phyloP scores from a whole-genome alignment of 2,888 invertebrate species.

The Dryobotodes eremita region DNA sequence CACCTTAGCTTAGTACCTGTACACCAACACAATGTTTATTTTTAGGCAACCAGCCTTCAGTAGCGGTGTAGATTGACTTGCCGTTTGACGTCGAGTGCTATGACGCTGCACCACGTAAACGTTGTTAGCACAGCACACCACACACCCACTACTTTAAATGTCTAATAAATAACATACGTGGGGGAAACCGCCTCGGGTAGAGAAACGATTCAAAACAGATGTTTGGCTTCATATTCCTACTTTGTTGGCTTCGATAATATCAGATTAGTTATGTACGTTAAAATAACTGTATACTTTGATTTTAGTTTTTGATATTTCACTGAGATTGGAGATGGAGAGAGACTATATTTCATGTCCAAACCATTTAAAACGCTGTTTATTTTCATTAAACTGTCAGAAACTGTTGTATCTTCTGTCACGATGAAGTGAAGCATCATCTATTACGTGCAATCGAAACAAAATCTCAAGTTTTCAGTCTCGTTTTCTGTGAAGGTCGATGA shows the following conservation, averaged over 20 bases:
- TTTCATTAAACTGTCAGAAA: conserved; percentile 34
- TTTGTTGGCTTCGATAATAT: conserved; percentile 42
- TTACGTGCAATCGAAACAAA: conserved; percentile 13
- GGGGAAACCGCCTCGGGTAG: conserved; percentile 15
- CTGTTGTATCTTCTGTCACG: conserved; percentile 18
- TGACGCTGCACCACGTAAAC: conserved; percentile 34
- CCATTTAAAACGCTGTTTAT: conserved; percentile 7
- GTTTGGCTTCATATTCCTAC: conserved; percentile 54
- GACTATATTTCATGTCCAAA: conserved; percentile 19
- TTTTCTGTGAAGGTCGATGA: neutral
- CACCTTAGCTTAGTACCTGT: neutral
- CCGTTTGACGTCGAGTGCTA: conserved; percentile 38
- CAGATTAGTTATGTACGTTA: conserved; percentile 21
- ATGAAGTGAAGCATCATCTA: conserved; percentile 15
- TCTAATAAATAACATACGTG: conserved; percentile 50
- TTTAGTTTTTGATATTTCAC: conserved; percentile 20
- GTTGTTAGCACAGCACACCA: conserved; percentile 55
- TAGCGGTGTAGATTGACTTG: conserved; percentile 29
- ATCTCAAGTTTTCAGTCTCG: conserved; percentile 14
- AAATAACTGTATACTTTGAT: conserved; percentile 14
- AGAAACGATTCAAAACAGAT: conserved; percentile 45
- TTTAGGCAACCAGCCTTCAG: conserved; percentile 4
- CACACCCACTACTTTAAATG: conserved; percentile 51
- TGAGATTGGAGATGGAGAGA: neutral
- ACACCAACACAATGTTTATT: neutral